Evolutionary conservation across 2,113 vertebrate species (phyloP).

Genomic region (Gallinago media): DNA sequence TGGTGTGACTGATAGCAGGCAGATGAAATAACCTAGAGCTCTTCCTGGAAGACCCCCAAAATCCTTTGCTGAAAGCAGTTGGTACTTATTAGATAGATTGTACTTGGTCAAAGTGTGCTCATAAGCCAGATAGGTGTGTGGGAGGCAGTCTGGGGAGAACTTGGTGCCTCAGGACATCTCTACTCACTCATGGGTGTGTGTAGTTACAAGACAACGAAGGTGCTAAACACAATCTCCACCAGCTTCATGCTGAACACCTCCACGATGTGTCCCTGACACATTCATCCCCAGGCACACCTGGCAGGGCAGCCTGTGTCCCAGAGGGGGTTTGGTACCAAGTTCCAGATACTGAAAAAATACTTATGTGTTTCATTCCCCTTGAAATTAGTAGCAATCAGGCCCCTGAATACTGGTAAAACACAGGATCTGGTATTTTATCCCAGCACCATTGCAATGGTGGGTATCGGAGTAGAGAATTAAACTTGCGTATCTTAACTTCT

Average conservation of each 20-base stretch:
- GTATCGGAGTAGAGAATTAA: background rate
- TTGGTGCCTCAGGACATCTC: background rate
- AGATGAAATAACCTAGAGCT: background rate
- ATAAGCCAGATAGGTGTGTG: background rate
- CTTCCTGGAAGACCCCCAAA: background rate
- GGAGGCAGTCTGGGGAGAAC: background rate
- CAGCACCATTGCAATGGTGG: background rate
- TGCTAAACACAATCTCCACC: background rate
- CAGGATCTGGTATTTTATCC: background rate
- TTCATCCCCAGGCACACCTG: background rate
- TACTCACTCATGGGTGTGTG: background rate
- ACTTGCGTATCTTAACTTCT: fast-evolving
- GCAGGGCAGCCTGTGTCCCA: background rate
- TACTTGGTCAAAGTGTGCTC: background rate
- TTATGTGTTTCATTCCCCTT: background rate
- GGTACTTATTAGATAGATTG: background rate
- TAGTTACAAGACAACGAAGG: background rate
- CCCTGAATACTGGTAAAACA: background rate
- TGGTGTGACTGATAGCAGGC: background rate
- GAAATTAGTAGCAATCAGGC: background rate
- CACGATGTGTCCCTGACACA: too few species aligned
- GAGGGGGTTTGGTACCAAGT: background rate
- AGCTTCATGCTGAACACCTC: background rate
- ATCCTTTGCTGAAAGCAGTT: background rate
- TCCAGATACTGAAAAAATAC: background rate